Percentiles rank a stretch among this genome's conserved stretches.
Conservation (phyloP, 2,888 invertebrate species). For the Seira ritae region DNA sequence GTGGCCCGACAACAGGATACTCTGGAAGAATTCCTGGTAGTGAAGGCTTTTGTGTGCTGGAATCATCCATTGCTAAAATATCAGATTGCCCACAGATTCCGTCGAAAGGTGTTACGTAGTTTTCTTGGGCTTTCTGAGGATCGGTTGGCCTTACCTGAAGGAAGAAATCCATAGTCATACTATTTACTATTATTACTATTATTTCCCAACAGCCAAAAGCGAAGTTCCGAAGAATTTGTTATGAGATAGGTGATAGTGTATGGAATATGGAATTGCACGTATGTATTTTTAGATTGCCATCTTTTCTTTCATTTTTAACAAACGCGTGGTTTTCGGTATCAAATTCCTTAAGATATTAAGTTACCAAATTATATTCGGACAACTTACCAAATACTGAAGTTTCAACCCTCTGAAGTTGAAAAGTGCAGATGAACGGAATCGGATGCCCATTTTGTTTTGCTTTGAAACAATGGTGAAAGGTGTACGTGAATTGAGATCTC, state of each 20-base stretch:
- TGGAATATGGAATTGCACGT: no score
- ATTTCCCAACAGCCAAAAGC: no score
- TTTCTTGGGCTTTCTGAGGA: constrained; percentile 51
- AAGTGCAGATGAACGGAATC: constrained; percentile 72
- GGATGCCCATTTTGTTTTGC: constrained; percentile 71
- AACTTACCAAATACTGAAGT: constrained; percentile 71
- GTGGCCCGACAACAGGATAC: constrained; percentile 59
- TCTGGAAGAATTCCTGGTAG: constrained; percentile 66
- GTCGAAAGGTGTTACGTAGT: constrained; percentile 51
- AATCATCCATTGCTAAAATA: constrained; percentile 59
- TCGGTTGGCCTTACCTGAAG: constrained; percentile 62
- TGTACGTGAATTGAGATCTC: constrained; percentile 71
- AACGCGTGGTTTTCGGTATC: neutral
- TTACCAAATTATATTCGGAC: no score
- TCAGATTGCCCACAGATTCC: constrained; percentile 64
- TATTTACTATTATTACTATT: no score
- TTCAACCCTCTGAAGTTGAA: constrained; percentile 73
- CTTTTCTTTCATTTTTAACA: no score
- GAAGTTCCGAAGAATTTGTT: no score
- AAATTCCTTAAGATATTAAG: neutral
- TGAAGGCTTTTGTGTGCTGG: constrained; percentile 61
- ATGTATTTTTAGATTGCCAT: no score
- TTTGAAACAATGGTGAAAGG: constrained; percentile 70
- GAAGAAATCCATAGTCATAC: neutral
- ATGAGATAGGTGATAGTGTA: no score